Percentiles rank a stretch among this genome's conserved stretches.
phyloP scores from a whole-genome alignment of 2,888 invertebrate species.

The Eupithecia tripunctaria region DNA sequence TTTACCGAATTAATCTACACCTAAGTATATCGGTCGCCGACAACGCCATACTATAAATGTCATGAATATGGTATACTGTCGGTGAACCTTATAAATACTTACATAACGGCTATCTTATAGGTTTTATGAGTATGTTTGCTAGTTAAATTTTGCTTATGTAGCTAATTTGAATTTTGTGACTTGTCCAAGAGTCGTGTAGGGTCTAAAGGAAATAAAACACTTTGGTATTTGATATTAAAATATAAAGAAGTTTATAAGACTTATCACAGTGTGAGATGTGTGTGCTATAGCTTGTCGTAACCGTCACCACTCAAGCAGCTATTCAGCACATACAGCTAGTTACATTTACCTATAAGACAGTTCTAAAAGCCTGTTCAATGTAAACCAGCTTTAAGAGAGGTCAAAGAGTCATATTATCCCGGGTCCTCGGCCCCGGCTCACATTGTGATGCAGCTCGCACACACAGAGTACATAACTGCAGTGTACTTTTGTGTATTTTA shows the following conservation, averaged over 20 bases:
- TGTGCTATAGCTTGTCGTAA: neutral
- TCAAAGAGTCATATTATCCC: neutral
- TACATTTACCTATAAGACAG: neutral
- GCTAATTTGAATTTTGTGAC: too few relatives aligned
- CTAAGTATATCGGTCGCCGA: too few relatives aligned
- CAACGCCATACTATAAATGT: too few relatives aligned
- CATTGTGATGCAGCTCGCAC: constrained; percentile 4
- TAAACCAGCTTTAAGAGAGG: constrained; percentile 4
- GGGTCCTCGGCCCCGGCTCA: neutral
- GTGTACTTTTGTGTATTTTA: neutral
- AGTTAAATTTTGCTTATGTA: too few relatives aligned
- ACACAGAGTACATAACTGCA: neutral
- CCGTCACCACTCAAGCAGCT: neutral
- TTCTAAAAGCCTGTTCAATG: neutral
- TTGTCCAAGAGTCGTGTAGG: too few relatives aligned
- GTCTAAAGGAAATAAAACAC: too few relatives aligned
- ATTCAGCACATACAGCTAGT: neutral
- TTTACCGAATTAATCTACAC: too few relatives aligned
- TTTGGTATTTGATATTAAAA: too few relatives aligned
- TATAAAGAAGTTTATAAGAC: neutral
- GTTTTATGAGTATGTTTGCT: neutral
- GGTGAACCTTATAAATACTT: too few relatives aligned
- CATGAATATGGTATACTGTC: too few relatives aligned
- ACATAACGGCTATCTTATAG: neutral
- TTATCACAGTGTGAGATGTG: too few relatives aligned